Evolutionary conservation across 2,113 vertebrate species (phyloP).

Genomic region (Cyphomyrus plagiostoma): DNA sequence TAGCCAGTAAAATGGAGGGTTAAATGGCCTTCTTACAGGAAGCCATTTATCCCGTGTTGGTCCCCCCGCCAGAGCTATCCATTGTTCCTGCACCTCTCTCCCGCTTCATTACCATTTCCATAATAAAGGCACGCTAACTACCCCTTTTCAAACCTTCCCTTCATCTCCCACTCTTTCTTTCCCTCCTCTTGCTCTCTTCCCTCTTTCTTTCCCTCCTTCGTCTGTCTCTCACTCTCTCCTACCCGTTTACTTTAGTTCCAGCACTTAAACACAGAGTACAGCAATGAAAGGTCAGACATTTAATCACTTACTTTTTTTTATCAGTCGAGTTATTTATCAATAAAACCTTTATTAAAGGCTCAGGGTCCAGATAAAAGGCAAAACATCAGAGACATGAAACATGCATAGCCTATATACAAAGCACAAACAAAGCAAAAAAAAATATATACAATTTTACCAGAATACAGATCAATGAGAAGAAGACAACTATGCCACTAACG

Average conservation of each 20-base stretch:
- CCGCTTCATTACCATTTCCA: slow-evolving; percentile 25
- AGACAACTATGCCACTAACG: not conserved
- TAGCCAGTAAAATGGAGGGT: slow-evolving; percentile 29
- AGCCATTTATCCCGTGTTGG: slow-evolving; percentile 17
- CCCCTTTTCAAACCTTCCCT: slow-evolving; percentile 65
- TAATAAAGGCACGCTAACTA: slow-evolving; percentile 70
- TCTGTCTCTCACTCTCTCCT: not conserved
- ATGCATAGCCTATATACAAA: not conserved
- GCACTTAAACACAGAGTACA: not conserved
- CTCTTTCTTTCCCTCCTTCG: not conserved
- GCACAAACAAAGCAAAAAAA: not conserved
- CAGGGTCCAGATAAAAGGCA: not conserved
- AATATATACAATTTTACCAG: not conserved
- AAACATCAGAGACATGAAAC: not conserved
- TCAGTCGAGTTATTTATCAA: not conserved
- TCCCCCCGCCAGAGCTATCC: slow-evolving; percentile 7
- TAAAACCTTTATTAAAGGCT: not conserved
- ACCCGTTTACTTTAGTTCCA: not conserved
- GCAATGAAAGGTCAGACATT: not conserved
- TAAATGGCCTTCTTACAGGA: slow-evolving; percentile 36
- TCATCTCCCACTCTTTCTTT: slow-evolving; percentile 57
- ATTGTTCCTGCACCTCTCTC: slow-evolving; percentile 15
- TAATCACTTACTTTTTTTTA: not conserved
- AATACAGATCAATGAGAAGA: not conserved
- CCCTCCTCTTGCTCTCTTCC: slow-evolving; percentile 9